These are phyloP conservation scores for Caerostris extrusa DNA, from an alignment of 1,140 invertebrate genomes.

Conservation along the genomic window DNA sequence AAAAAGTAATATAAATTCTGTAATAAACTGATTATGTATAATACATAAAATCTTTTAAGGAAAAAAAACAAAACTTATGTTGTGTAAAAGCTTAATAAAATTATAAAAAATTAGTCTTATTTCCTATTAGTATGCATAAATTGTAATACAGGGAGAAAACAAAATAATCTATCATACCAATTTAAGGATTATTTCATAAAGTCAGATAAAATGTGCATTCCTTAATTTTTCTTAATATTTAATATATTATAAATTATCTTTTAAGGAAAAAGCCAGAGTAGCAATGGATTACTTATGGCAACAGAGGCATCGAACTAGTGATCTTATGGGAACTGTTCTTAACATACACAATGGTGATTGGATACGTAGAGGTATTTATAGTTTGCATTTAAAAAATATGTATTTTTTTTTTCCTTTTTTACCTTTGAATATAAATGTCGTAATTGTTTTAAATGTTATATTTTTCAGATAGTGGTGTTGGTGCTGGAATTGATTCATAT, in stretches of 20 bases:
- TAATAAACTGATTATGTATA: too few species aligned
- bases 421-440: not conserved
- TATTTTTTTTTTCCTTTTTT: not conserved
- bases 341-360: slow-evolving; percentile 99
- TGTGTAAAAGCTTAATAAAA: too few species aligned
- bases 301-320: slow-evolving; percentile 90
- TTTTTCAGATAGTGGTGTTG: slow-evolving; percentile 92
- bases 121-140: too few species aligned
- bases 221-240: not conserved
- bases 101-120: too few species aligned
- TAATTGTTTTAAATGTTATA: not conserved
- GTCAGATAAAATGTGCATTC: too few species aligned
- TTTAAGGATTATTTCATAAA: too few species aligned
- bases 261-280: slow-evolving; percentile 92
- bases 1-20: too few species aligned
- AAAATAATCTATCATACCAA: too few species aligned
- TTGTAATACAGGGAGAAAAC: too few species aligned
- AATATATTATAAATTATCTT: not conserved
- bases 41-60: too few species aligned
- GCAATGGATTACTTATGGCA: slow-evolving; percentile 99
- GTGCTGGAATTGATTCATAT: slow-evolving; percentile 99
- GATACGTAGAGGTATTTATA: slow-evolving; percentile 87
- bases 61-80: too few species aligned
- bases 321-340: slow-evolving; percentile 96
- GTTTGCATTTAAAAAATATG: not conserved